Evolutionary conservation across 2,113 vertebrate genomes (phyloP).

Genomic region (Porphyrio hochstetteri): DNA sequence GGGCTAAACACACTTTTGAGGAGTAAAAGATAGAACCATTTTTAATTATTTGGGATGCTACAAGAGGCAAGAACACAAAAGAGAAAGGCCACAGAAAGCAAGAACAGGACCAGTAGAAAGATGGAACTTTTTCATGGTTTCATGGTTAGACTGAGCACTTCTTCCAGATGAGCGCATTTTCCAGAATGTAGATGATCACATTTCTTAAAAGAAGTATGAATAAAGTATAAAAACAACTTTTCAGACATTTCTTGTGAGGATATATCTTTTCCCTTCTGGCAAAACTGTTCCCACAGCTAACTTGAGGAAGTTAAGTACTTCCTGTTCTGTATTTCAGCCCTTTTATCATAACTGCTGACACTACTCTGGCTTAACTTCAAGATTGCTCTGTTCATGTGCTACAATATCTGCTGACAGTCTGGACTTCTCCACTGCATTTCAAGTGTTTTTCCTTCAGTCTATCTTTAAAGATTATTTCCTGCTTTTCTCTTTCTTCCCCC

Average conservation of each 20-base stretch:
- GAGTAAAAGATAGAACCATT: not conserved
- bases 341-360: not conserved
- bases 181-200: not conserved
- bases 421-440: not conserved
- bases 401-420: not conserved
- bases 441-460: not conserved
- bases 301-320: not conserved
- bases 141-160: not conserved
- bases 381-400: not conserved
- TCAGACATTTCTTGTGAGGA: not conserved
- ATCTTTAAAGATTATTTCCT: not conserved
- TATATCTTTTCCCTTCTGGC: not conserved
- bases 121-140: not conserved
- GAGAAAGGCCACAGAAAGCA: not conserved
- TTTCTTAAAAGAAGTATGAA: not conserved
- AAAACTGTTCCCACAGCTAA: not conserved
- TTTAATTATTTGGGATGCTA: not conserved
- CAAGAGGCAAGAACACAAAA: not conserved
- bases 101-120: not conserved
- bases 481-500: fast-evolving
- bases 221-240: not conserved
- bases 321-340: not conserved
- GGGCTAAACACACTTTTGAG: not conserved
- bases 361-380: not conserved
- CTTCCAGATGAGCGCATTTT: not conserved